Percentiles rank a stretch among this genome's conserved stretches.
These are phyloP conservation scores for Notiomystis cincta DNA, from an alignment of 2,113 vertebrate genomes.

Conservation along the genomic window DNA sequence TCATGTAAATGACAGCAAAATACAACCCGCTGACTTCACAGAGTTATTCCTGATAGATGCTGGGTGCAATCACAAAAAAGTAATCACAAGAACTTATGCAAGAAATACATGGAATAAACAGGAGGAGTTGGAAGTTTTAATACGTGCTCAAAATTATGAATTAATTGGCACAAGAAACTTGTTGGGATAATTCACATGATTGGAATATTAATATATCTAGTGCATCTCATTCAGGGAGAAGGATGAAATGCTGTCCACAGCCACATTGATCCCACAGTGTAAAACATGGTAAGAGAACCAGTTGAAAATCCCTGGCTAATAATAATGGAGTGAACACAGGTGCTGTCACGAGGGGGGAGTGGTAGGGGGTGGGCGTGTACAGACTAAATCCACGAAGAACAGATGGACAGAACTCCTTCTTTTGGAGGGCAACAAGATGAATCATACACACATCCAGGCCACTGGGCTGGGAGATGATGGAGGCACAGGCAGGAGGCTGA, in stretches of 20 bases:
- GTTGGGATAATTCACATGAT: conserved; percentile 24
- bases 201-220: conserved; percentile 16
- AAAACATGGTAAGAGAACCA: not conserved
- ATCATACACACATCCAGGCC: not conserved
- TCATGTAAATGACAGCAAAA: not conserved
- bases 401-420: conserved; percentile 33
- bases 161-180: conserved; percentile 34
- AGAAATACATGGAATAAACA: conserved; percentile 21
- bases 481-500: not conserved
- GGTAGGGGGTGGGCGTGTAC: not conserved
- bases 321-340: not conserved
- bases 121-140: conserved; percentile 38
- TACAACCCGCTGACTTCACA: not conserved
- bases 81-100: conserved; percentile 37
- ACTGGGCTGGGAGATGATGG: not conserved
- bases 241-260: not conserved
- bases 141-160: conserved; percentile 37
- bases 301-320: conserved; percentile 12
- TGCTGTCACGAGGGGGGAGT: not conserved
- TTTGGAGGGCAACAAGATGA: conserved; percentile 1
- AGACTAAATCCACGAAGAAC: conserved; percentile 12
- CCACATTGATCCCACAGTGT: not conserved
- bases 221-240: not conserved
- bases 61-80: not conserved
- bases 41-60: conserved; percentile 1